Conservation (phyloP, 2,113 vertebrate genomes). For the Condylura cristata region DNA sequence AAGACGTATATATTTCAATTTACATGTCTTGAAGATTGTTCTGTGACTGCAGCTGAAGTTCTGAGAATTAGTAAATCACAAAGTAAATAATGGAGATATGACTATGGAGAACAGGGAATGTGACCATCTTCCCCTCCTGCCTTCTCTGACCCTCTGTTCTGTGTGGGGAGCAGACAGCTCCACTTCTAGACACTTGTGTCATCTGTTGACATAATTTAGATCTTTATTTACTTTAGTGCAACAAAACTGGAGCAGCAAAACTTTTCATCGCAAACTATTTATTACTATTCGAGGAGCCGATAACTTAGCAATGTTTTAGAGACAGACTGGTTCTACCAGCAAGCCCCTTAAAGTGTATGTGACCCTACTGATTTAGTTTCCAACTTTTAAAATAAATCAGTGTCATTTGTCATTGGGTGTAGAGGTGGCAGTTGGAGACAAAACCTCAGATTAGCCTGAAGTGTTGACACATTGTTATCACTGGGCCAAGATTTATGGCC, state of each 20-base stretch:
- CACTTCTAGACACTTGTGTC: slow-evolving; percentile 44
- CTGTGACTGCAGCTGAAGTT: background rate
- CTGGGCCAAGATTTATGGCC: slow-evolving; percentile 35
- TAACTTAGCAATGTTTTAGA: background rate
- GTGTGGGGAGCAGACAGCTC: background rate
- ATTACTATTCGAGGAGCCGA: slow-evolving; percentile 19
- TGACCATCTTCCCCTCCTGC: background rate
- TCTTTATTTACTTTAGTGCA: slow-evolving; percentile 53
- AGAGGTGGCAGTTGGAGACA: slow-evolving; percentile 61
- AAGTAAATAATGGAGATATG: background rate
- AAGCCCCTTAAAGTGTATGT: background rate
- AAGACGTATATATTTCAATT: background rate
- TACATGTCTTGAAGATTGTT: background rate
- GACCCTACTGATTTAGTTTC: slow-evolving; percentile 45
- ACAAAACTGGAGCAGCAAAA: slow-evolving; percentile 44
- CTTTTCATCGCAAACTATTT: slow-evolving; percentile 72
- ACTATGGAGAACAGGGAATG: background rate
- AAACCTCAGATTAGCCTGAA: slow-evolving; percentile 59
- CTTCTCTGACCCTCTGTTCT: background rate
- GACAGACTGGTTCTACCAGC: background rate
- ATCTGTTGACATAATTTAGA: slow-evolving; percentile 60
- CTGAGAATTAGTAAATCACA: background rate
- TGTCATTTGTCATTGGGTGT: slow-evolving; percentile 34
- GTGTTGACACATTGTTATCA: slow-evolving; percentile 71
- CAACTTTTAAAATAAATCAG: slow-evolving; percentile 54